These are phyloP conservation scores for Leistus spinibarbis DNA, from an alignment of 2,888 invertebrate genomes.

Conservation along the genomic window DNA sequence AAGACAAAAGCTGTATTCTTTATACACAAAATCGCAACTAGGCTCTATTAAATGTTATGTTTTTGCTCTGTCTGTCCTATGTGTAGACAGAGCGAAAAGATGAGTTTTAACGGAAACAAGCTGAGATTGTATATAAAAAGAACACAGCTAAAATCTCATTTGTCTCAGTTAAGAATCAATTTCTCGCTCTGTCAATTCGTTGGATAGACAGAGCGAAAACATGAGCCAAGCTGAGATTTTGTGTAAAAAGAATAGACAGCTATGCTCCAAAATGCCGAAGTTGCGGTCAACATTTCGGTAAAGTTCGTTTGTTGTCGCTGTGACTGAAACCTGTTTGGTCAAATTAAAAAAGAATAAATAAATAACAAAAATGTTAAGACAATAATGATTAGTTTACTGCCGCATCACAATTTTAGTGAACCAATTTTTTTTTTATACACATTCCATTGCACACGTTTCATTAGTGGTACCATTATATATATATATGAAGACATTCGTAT, in stretches of 20 bases:
- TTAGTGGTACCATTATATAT: conserved; percentile 1
- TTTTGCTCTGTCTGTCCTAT: too few relatives aligned
- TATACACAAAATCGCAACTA: too few relatives aligned
- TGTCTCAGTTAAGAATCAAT: too few relatives aligned
- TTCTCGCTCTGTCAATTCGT: too few relatives aligned
- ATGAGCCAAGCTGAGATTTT: not conserved
- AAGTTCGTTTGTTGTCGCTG: conserved; percentile 20
- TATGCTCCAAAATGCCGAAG: conserved; percentile 22
- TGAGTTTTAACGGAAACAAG: too few relatives aligned
- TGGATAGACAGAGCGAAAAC: too few relatives aligned
- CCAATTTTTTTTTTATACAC: conserved; percentile 30
- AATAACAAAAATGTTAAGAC: conserved; percentile 39
- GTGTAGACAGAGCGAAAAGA: too few relatives aligned
- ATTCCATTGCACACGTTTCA: conserved; percentile 31
- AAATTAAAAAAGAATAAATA: conserved; percentile 40
- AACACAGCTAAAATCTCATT: too few relatives aligned
- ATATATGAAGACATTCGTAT: not conserved
- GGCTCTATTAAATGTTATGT: too few relatives aligned
- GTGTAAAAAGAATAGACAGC: not conserved
- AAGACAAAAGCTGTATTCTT: too few relatives aligned
- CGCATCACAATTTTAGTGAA: conserved; percentile 37
- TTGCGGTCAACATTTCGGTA: conserved; percentile 33
- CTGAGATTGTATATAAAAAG: too few relatives aligned
- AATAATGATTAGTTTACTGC: conserved; percentile 40
- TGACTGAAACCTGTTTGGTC: conserved; percentile 36